Percentiles rank a stretch among this genome's conserved stretches.
Conservation (phyloP, 2,888 invertebrate genomes). For the Troides aeacus region DNA sequence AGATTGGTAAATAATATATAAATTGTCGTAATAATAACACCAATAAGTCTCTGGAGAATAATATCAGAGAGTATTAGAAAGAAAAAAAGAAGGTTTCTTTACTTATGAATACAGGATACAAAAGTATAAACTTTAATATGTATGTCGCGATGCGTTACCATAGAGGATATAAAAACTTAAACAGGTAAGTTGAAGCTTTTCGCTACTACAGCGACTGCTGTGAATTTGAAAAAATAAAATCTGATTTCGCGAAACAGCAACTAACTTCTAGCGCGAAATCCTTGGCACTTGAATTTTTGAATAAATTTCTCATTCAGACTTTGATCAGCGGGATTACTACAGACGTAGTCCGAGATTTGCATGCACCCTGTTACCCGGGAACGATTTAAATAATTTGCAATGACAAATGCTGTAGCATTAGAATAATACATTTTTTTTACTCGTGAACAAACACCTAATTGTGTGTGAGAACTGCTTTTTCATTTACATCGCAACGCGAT, state of each 20-base stretch:
- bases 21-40: too few relatives aligned
- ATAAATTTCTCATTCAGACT: conserved; percentile 72
- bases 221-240: conserved; percentile 16
- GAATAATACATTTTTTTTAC: conserved; percentile 56
- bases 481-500: conserved; percentile 43
- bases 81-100: too few relatives aligned
- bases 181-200: too few relatives aligned
- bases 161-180: too few relatives aligned
- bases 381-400: conserved; percentile 71
- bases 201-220: not conserved
- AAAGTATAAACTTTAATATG: too few relatives aligned
- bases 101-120: too few relatives aligned
- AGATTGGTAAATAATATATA: too few relatives aligned
- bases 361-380: conserved; percentile 52
- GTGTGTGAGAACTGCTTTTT: conserved; percentile 57
- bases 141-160: too few relatives aligned
- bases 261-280: conserved; percentile 45
- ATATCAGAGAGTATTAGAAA: too few relatives aligned
- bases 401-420: conserved; percentile 63
- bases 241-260: conserved; percentile 41
- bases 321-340: conserved; percentile 64
- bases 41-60: too few relatives aligned
- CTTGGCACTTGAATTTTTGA: conserved; percentile 60
- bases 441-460: conserved; percentile 59
- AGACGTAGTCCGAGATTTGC: conserved; percentile 51